These are phyloP conservation scores for Sus scrofa DNA, from an alignment of 2,113 vertebrate genomes.

Conservation along the genomic window T2T-Sscrofa CM000819.6:106927501-106928000, in stretches of 20 bases:
- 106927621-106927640: neutral
- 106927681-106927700: neutral
- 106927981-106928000: neutral
- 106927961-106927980: no score
- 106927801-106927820: neutral
- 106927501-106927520: neutral
- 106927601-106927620: neutral
- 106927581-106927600: neutral
- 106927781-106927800: neutral
- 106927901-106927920: neutral
- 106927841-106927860: neutral
- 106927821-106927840: neutral
- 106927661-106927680: neutral
- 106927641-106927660: neutral
- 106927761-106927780: neutral
- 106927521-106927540: neutral
- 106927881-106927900: neutral
- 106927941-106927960: neutral
- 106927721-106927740: neutral
- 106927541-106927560: neutral
- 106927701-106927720: neutral
- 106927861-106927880: neutral
- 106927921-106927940: neutral
- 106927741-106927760: neutral
- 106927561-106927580: neutral